Conservation (phyloP, 2,797 vertebrate species). For the Okamejei kenojei region DNA sequence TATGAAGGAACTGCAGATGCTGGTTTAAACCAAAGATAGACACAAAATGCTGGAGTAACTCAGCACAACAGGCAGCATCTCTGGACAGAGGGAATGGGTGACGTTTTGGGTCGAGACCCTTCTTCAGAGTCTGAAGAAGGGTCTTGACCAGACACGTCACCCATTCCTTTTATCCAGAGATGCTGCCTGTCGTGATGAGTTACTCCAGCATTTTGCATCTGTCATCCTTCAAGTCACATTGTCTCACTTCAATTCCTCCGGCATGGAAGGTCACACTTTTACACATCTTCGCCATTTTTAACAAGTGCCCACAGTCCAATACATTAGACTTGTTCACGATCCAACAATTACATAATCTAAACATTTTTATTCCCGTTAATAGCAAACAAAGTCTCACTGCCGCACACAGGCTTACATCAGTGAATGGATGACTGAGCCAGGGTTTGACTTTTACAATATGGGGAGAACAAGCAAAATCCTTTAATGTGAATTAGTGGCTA, state of each 20-base stretch:
- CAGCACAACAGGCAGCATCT: too few relatives aligned
- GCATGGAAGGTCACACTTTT: neutral
- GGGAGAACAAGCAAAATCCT: neutral
- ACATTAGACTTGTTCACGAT: neutral
- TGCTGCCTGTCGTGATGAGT: too few relatives aligned
- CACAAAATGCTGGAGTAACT: too few relatives aligned
- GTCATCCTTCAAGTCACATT: neutral
- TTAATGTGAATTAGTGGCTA: neutral
- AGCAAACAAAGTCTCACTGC: neutral
- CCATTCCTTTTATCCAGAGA: too few relatives aligned
- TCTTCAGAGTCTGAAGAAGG: too few relatives aligned
- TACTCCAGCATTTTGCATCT: too few relatives aligned
- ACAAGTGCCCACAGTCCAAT: neutral
- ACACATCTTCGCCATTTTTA: neutral
- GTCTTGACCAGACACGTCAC: too few relatives aligned
- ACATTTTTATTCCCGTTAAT: conserved; percentile 24
- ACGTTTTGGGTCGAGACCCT: too few relatives aligned
- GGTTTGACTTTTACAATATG: conserved; percentile 22
- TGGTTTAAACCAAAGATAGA: too few relatives aligned
- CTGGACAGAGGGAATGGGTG: too few relatives aligned
- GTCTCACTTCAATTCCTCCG: neutral
- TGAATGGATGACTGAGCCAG: conserved; percentile 19
- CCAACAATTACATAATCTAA: neutral
- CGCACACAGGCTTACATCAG: conserved; percentile 6
- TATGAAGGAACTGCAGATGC: too few relatives aligned